Percentiles rank a stretch among this genome's conserved stretches.
Evolutionary conservation across 2,797 vertebrate genomes (phyloP).

Genomic region (Anguilla anguilla): DNA sequence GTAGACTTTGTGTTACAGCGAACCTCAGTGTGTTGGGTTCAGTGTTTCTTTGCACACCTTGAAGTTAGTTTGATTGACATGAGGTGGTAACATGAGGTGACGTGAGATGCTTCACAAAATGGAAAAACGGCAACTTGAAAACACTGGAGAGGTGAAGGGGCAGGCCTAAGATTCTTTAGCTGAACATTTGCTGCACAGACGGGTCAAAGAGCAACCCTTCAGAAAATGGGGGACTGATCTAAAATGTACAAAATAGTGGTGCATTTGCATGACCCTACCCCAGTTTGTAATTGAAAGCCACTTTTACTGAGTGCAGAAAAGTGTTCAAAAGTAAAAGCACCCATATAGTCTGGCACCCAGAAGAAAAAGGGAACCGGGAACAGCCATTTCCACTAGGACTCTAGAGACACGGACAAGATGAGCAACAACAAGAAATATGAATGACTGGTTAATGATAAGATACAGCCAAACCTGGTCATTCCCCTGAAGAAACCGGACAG

Average conservation of each 20-base stretch:
- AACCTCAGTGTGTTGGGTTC: constrained; percentile 2
- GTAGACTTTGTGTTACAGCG: constrained; percentile 14
- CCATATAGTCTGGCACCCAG: background rate
- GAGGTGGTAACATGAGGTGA: background rate
- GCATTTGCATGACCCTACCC: constrained; percentile 21
- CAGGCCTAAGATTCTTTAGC: background rate
- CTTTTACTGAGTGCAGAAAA: constrained; percentile 30
- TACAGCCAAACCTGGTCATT: background rate
- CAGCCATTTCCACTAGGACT: background rate
- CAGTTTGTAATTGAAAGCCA: background rate
- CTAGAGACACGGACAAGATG: background rate
- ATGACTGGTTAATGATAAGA: background rate
- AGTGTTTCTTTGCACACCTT: background rate
- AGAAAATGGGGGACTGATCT: background rate
- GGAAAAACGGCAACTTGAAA: background rate
- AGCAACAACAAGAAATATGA: background rate
- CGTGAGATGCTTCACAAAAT: background rate
- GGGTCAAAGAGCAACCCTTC: constrained; percentile 18
- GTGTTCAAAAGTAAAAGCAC: constrained; percentile 29
- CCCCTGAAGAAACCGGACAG: background rate
- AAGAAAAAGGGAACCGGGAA: background rate
- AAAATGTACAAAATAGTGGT: constrained; percentile 30
- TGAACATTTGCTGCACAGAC: background rate
- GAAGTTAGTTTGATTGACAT: background rate
- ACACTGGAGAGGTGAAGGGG: background rate